Evolutionary conservation across 64 coral and sea anemone species (phyloP), one percentile per base, ranked within the genome.

Genomic region (Pachyseris speciosa): DNA sequence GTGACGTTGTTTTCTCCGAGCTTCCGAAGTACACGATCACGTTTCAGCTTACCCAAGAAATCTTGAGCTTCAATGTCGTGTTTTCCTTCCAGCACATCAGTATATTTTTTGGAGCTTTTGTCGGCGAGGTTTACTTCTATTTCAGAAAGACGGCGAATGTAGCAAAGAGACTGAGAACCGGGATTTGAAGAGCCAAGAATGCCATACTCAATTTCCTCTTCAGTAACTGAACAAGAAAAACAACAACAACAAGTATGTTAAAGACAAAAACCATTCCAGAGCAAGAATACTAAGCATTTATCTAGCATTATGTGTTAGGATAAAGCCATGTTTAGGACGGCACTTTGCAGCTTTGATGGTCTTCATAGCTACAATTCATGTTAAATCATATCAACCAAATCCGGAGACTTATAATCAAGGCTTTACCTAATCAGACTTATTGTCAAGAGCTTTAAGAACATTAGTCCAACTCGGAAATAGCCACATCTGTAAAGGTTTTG

Each of bases 171-270:
- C 68, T 96, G 94, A 33, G 69, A 53, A 27, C 74, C 33, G 63
- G 94, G 72, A 67, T 93, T 73, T 4, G 90, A 19, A 32, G 85
- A 89, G 20, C 88, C 72, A 16, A 96, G 80, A 53, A 96, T 96
- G 26, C 94, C 94, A 79, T 89, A 86, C 42, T 96, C 85, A 51
- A 96, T 89, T 84, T 96, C 94, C 12, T 93, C 67, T 22, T 96
- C 94, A 0, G 94, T 96, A 26, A 96, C 94, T 96, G 68, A 68
- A 64, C 51, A 71, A 9, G 9, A 45, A 72, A 4, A 22, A 49
- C 3, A 30, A 7, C 8, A 25, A 53, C 37, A 33, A 2, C 1
- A 41, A 17, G 2, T 2, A 65, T 84, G 0, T 11, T 4, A 38
- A 37, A n/a, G n/a, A n/a, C n/a, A n/a, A n/a, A n/a, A n/a, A n/a